Evolutionary conservation across 2,888 invertebrate genomes (phyloP).

Genomic region (Dynastes tityus): DNA sequence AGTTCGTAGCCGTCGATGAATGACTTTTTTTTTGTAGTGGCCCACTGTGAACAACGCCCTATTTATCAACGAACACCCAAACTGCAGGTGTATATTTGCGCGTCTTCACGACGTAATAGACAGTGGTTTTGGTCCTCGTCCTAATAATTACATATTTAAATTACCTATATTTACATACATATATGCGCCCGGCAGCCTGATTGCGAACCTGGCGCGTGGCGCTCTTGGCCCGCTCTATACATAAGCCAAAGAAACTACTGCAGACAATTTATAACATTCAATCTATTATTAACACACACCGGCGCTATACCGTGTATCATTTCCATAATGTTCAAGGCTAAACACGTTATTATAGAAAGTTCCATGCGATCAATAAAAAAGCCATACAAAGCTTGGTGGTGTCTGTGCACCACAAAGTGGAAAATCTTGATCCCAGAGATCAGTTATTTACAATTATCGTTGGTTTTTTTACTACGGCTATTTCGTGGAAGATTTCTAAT

Average conservation of each 20-base stretch:
- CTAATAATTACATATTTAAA: too few species aligned
- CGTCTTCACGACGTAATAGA: too few species aligned
- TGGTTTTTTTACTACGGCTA: conserved; percentile 15
- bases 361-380: conserved; percentile 16
- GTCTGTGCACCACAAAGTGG: not conserved
- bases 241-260: not conserved
- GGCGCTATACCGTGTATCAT: conserved; percentile 12
- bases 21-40: too few species aligned
- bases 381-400: not conserved
- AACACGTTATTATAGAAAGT: conserved; percentile 28
- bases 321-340: conserved; percentile 13
- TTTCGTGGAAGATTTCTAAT: conserved; percentile 39
- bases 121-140: too few species aligned
- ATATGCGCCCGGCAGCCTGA: too few species aligned
- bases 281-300: conserved; percentile 19
- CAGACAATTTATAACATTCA: conserved; percentile 13
- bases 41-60: too few species aligned
- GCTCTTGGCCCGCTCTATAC: too few species aligned
- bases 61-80: too few species aligned
- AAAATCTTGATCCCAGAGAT: not conserved
- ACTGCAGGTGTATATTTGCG: too few species aligned
- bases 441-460: conserved; percentile 25
- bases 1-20: too few species aligned
- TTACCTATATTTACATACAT: too few species aligned
- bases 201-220: too few species aligned